A percentile compares a stretch with the other conserved stretches of the same genome.
phyloP scores from a whole-genome alignment of 2,113 vertebrate genomes.

The Paramormyrops kingsleyae region DNA sequence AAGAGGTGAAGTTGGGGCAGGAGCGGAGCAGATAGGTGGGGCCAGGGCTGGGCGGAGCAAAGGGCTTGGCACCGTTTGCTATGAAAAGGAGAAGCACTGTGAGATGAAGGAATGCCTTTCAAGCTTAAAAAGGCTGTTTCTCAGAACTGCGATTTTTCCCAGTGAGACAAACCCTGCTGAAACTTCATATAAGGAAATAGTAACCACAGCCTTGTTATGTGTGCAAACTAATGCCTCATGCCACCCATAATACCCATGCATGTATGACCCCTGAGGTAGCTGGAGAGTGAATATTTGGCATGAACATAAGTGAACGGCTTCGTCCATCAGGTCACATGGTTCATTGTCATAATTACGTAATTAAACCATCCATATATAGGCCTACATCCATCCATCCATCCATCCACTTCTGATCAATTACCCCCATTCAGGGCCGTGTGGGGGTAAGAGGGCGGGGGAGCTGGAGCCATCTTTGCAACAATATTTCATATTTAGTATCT shows the following conservation, averaged over 20 bases:
- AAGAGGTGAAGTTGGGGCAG: background rate
- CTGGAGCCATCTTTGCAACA: background rate
- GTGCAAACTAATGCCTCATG: background rate
- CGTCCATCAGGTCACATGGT: background rate
- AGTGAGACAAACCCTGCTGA: background rate
- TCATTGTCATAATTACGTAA: background rate
- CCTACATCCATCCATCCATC: background rate
- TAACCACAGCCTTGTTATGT: background rate
- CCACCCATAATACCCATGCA: background rate
- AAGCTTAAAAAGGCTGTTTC: background rate
- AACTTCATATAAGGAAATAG: background rate
- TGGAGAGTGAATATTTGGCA: background rate
- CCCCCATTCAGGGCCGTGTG: background rate
- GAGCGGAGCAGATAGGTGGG: background rate
- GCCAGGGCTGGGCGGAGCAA: no score
- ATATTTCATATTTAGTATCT: background rate
- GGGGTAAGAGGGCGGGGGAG: background rate
- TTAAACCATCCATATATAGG: background rate
- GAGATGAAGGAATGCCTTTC: background rate
- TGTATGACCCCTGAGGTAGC: background rate
- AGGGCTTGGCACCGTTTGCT: background rate
- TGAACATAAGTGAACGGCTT: background rate
- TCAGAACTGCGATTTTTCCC: background rate
- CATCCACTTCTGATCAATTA: background rate
- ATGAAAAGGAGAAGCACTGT: background rate